Conservation (phyloP, 2,113 vertebrate species). For the Takifugu bimaculatus region DNA sequence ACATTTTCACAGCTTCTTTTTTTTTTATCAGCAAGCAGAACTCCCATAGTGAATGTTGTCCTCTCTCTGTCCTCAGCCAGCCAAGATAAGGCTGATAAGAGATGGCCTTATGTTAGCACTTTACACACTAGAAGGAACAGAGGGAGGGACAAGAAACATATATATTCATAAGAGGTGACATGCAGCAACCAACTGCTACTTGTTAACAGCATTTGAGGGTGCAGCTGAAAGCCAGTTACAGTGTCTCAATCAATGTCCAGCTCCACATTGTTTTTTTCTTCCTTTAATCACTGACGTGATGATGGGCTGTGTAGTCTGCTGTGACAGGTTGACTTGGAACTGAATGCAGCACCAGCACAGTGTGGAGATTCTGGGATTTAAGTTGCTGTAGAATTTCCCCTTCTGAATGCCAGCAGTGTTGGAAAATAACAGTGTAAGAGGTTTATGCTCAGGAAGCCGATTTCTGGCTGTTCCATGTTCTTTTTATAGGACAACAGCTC, state of each 20-base stretch:
- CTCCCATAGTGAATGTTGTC: slow-evolving; percentile 53
- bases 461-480: slow-evolving; percentile 66
- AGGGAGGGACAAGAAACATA: slow-evolving; percentile 5
- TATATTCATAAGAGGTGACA: neutral
- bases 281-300: slow-evolving; percentile 11
- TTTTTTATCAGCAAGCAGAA: slow-evolving; percentile 47
- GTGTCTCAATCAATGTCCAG: slow-evolving; percentile 25
- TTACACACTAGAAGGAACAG: slow-evolving; percentile 33
- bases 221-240: slow-evolving; percentile 36
- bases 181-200: neutral
- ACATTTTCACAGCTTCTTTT: slow-evolving; percentile 6
- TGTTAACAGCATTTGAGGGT: neutral
- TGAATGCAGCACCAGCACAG: slow-evolving; percentile 1
- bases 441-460: slow-evolving; percentile 64
- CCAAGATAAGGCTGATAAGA: slow-evolving; percentile 57
- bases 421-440: slow-evolving; percentile 66
- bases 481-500: slow-evolving; percentile 36
- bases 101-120: slow-evolving; percentile 45
- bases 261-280: slow-evolving; percentile 12
- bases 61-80: slow-evolving; percentile 60
- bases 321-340: slow-evolving; percentile 32
- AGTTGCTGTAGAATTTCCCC: slow-evolving; percentile 53
- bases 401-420: slow-evolving; percentile 58
- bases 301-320: slow-evolving; percentile 12
- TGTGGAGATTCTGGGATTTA: slow-evolving; percentile 59